These are phyloP conservation scores for Python bivittatus DNA, from an alignment of 2,113 vertebrate genomes.

Conservation along the genomic window DNA sequence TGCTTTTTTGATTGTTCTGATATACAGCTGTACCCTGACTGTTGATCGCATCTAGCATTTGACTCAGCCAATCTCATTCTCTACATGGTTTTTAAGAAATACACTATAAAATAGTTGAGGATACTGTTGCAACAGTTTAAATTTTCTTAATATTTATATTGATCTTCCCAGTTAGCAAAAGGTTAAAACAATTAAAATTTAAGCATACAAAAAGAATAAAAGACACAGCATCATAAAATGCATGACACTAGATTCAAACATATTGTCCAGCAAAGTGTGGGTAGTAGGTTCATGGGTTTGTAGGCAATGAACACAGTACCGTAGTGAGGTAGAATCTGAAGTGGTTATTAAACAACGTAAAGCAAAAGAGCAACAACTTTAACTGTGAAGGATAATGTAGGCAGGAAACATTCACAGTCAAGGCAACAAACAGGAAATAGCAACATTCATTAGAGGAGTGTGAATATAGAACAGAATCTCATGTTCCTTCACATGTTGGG, in stretches of 20 bases:
- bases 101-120: neutral
- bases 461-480: neutral
- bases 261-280: neutral
- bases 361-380: neutral
- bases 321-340: neutral
- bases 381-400: neutral
- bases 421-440: neutral
- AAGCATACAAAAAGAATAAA: neutral
- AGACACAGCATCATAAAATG: neutral
- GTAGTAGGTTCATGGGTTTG: neutral
- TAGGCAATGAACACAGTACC: neutral
- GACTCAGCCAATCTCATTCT: neutral
- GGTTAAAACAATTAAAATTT: neutral
- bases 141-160: neutral
- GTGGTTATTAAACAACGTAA: neutral
- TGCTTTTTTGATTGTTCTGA: neutral
- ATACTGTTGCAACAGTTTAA: neutral
- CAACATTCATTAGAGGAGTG: neutral
- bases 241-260: neutral
- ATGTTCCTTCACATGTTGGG: neutral
- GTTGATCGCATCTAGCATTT: neutral
- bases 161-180: neutral
- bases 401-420: neutral
- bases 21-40: neutral
- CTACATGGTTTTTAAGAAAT: neutral